Percentiles rank a stretch among this genome's conserved stretches.
These are phyloP conservation scores for Silvanus unidentatus DNA, from an alignment of 2,888 invertebrate species.

Conservation along the genomic window DNA sequence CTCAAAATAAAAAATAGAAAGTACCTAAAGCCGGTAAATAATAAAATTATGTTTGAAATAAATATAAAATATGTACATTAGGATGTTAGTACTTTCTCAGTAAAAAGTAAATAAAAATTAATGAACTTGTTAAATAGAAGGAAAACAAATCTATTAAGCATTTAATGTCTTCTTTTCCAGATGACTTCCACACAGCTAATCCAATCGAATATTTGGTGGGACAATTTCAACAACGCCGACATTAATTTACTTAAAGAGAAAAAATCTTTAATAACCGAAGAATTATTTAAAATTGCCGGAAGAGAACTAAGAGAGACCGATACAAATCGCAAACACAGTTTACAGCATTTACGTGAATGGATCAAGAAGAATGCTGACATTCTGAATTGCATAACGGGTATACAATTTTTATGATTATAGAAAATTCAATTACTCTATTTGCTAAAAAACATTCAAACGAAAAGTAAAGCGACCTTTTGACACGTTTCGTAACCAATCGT, in stretches of 20 bases:
- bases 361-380: conserved; percentile 64
- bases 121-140: too few relatives aligned
- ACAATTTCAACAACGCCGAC: conserved; percentile 10
- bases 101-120: too few relatives aligned
- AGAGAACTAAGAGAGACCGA: conserved; percentile 68
- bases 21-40: too few relatives aligned
- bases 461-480: too few relatives aligned
- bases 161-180: conserved; percentile 5
- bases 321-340: conserved; percentile 55
- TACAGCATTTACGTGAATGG: conserved; percentile 64
- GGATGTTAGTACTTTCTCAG: too few relatives aligned
- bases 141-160: too few relatives aligned
- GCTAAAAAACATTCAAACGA: too few relatives aligned
- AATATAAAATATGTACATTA: too few relatives aligned
- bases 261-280: conserved; percentile 23
- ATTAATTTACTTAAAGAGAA: conserved; percentile 7
- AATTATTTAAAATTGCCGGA: conserved; percentile 51
- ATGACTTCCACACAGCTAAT: conserved; percentile 1
- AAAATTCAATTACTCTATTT: background rate
- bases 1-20: too few relatives aligned
- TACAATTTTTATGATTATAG: conserved; percentile 9
- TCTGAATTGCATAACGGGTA: conserved; percentile 61
- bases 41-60: too few relatives aligned
- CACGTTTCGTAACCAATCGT: too few relatives aligned
- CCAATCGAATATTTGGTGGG: conserved; percentile 31